Conservation (phyloP, 2,113 vertebrate species). For the Chloroceryle aenea region DNA sequence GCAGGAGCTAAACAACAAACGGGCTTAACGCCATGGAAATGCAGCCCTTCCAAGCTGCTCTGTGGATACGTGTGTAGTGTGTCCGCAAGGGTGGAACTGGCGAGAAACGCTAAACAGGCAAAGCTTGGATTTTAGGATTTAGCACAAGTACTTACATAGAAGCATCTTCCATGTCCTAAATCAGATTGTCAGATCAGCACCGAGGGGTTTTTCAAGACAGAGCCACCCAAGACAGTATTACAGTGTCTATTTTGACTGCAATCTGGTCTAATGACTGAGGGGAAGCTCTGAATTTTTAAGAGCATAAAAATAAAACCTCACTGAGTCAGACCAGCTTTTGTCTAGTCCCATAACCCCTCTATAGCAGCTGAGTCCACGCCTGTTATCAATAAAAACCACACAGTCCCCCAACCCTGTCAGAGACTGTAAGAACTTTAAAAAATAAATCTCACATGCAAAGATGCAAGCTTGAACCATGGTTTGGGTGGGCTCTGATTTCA, state of each 20-base stretch:
- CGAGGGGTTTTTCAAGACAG: background rate
- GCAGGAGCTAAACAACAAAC: background rate
- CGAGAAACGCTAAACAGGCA: background rate
- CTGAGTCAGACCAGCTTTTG: background rate
- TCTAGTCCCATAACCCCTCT: background rate
- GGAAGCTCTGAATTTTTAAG: background rate
- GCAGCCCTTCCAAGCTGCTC: background rate
- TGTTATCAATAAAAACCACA: background rate
- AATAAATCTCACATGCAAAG: background rate
- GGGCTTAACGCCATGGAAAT: background rate
- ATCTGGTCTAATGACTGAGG: background rate
- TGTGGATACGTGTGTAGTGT: fast-evolving
- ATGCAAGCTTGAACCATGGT: background rate
- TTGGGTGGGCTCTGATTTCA: background rate
- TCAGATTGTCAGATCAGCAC: background rate
- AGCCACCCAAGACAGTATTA: background rate
- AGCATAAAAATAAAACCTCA: background rate
- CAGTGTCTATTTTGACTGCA: background rate
- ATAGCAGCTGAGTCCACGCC: background rate
- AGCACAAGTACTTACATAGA: background rate
- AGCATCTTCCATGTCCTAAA: background rate
- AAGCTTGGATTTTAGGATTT: constrained; percentile 32
- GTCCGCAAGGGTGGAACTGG: background rate
- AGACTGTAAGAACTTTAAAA: background rate
- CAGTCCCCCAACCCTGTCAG: background rate